phyloP scores from a whole-genome alignment of 2,888 invertebrate genomes.

The Drosophila melanosoma region DNA sequence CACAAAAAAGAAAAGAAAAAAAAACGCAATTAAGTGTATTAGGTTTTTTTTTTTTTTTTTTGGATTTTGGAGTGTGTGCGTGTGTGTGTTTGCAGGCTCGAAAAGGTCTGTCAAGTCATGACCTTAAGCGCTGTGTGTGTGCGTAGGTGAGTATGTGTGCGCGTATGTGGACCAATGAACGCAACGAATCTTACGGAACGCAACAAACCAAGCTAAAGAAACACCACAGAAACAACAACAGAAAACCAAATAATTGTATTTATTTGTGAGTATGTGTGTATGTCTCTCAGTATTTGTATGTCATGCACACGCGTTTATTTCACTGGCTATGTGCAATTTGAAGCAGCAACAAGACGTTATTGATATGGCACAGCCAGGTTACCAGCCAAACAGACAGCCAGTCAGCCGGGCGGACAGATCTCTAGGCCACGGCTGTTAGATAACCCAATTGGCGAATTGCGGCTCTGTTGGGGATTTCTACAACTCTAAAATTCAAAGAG shows the following conservation, averaged over 20 bases:
- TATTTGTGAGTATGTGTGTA: constrained; percentile 23
- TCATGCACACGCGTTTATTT: constrained; percentile 22
- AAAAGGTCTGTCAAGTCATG: constrained; percentile 70
- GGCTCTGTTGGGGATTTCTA: constrained; percentile 30
- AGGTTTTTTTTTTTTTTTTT: not conserved
- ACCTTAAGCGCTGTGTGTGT: constrained; percentile 69
- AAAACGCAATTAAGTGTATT: constrained; percentile 9
- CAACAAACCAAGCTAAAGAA: constrained; percentile 30
- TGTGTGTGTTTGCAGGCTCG: constrained; percentile 21
- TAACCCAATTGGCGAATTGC: constrained; percentile 38
- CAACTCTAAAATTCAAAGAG: constrained; percentile 18
- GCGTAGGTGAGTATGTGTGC: constrained; percentile 12
- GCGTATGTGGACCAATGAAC: constrained; percentile 70
- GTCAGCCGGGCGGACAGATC: constrained; percentile 13
- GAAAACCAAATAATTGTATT: constrained; percentile 27
- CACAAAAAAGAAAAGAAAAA: not conserved
- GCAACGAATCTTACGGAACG: constrained; percentile 51
- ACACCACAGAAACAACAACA: constrained; percentile 16
- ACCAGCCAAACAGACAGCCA: constrained; percentile 7
- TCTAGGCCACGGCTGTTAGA: constrained; percentile 46
- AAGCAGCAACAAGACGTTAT: constrained; percentile 38
- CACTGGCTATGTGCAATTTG: constrained; percentile 17
- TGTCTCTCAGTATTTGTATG: constrained; percentile 24
- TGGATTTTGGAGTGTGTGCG: not conserved
- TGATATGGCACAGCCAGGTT: constrained; percentile 35